Base-by-base conservation (phyloP, 2,888 invertebrate genomes). In the Pomacea canaliculata region DNA sequence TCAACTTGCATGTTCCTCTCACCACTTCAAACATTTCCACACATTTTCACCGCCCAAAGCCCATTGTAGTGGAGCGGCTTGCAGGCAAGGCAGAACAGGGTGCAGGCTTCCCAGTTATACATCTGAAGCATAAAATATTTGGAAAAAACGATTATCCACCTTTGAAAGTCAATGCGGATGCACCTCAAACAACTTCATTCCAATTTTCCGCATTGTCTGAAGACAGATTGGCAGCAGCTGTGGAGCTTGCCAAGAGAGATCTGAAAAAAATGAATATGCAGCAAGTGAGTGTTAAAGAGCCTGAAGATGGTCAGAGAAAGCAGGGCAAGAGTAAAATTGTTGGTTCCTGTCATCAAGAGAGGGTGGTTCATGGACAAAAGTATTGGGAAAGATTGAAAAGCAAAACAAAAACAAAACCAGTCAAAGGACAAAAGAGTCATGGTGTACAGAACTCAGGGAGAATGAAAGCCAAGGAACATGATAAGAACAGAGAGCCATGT, bases 211-310 rank as follows among this genome's bases (percentile, higher is more conserved):
- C 84, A 12, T 76, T 87, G 10, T 86, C 85, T 18, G 85, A 87
- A 59, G 88, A 89, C 46, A 83, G 81, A 60, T 83, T 89, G 81
- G 84, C 85, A 8, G 73, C 83, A 23, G 88, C 89, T 23, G 84
- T 88, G 8, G 83, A 84, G 69, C 79, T 89, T 69, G 89, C 88
- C 9, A 83, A 85, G 78, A 71, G 87, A 73, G 88, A 89, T 76
- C 65, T 89, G 51, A 85, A 85, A 74, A 88, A 85, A 73, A 83
- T 85, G 70, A 85, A 79, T 66, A 81, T 84, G n/a, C 81, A 83
- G 51, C 71, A 69, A 75, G 76, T 67, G 62, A 70, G 10, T 63
- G 63, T 23, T 23, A 19, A 63, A 27, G 10, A 23, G n/a, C 10
- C 10, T 16, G 27, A 63, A 7, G 63, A 37, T 37, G 37, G 37